phyloP scores from a whole-genome alignment of 2,113 vertebrate genomes.

The Lophotis ruficrista region DNA sequence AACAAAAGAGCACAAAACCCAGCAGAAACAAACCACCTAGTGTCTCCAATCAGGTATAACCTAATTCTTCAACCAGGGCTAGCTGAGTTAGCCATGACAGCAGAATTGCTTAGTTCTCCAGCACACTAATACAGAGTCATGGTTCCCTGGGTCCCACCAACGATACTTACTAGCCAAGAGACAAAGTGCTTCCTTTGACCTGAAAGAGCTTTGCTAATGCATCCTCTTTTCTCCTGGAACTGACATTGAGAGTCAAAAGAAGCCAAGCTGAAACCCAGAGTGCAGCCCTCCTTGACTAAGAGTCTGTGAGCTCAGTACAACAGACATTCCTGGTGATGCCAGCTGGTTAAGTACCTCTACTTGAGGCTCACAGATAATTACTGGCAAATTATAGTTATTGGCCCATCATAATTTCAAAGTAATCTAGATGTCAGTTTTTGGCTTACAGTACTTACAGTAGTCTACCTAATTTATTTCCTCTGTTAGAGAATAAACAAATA shows the following conservation, averaged over 20 bases:
- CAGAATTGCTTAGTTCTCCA: not conserved
- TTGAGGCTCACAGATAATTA: not conserved
- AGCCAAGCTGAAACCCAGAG: not conserved
- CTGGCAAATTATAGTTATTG: not conserved
- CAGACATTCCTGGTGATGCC: not conserved
- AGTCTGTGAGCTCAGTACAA: not conserved
- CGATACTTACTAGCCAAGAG: not conserved
- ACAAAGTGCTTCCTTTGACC: not conserved
- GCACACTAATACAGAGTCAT: not conserved
- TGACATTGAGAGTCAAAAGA: not conserved
- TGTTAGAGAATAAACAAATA: not conserved
- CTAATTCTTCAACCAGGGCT: not conserved
- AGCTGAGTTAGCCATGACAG: not conserved
- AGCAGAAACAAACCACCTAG: not conserved
- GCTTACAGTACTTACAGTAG: not conserved
- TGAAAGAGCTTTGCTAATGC: not conserved
- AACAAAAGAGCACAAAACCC: not conserved
- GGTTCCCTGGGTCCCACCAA: not conserved
- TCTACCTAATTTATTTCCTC: not conserved
- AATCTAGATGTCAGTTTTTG: not conserved
- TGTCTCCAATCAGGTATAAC: not conserved
- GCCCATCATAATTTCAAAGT: not conserved
- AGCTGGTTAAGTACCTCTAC: not conserved
- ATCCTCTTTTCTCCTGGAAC: not conserved
- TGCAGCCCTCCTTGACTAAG: not conserved